phyloP scores from a whole-genome alignment of 2,797 vertebrate genomes.

The Smutsia gigantea region DNA sequence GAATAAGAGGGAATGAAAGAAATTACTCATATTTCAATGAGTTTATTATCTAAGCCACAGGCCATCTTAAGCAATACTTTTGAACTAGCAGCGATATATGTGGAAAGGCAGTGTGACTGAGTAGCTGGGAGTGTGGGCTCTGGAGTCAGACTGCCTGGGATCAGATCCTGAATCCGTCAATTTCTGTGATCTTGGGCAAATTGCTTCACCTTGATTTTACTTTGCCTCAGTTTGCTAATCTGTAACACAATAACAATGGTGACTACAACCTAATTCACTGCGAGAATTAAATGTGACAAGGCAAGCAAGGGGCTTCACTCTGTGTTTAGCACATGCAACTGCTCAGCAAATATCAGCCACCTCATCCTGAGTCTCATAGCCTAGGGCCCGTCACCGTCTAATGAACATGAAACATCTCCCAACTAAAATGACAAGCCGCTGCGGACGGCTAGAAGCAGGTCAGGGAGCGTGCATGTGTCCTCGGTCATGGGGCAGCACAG shows the following conservation, averaged over 20 bases:
- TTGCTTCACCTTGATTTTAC: background rate
- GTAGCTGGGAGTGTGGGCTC: background rate
- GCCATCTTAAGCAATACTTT: background rate
- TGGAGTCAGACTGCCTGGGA: background rate
- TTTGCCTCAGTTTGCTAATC: background rate
- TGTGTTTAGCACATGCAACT: background rate
- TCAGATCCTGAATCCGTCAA: background rate
- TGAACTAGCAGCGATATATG: background rate
- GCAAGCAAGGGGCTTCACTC: background rate
- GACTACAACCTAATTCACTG: background rate
- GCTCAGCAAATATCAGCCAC: background rate
- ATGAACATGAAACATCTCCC: background rate
- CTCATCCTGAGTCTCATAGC: background rate
- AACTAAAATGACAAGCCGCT: background rate
- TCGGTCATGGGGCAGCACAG: background rate
- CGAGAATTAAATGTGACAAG: background rate
- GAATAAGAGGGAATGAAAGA: background rate
- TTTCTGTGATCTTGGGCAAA: constrained; percentile 9
- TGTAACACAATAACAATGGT: background rate
- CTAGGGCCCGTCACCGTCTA: background rate
- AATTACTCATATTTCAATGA: background rate
- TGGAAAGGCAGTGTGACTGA: background rate
- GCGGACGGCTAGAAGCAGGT: background rate
- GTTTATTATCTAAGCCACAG: background rate
- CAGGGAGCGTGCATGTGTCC: background rate